Evolutionary conservation across 2,888 invertebrate genomes (phyloP).

Genomic region (Gerris lacustris): DNA sequence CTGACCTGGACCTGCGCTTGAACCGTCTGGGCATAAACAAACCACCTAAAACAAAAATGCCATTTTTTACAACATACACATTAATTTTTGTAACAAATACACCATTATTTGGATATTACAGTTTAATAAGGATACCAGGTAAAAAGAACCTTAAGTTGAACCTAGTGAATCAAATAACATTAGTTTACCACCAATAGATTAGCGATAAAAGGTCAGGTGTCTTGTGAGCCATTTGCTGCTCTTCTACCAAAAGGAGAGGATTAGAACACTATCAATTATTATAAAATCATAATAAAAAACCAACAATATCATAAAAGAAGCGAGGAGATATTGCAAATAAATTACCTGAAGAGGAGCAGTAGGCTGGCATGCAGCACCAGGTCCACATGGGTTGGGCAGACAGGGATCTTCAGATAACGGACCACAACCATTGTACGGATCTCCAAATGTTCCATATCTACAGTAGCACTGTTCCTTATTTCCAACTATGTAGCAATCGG

Average conservation of each 20-base stretch:
- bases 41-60: slow-evolving; percentile 41
- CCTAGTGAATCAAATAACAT: too few species aligned
- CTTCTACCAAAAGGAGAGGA: too few species aligned
- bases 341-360: slow-evolving; percentile 45
- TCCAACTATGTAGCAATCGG: slow-evolving; percentile 70
- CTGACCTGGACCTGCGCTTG: slow-evolving; percentile 59
- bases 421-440: slow-evolving; percentile 66
- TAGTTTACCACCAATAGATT: too few species aligned
- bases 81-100: too few species aligned
- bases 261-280: background rate
- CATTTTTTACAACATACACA: too few species aligned
- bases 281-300: too few species aligned
- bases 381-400: slow-evolving; percentile 67
- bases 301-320: too few species aligned
- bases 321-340: too few species aligned
- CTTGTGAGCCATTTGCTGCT: background rate
- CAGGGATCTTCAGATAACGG: slow-evolving; percentile 57
- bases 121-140: too few species aligned
- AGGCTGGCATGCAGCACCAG: slow-evolving; percentile 58
- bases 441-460: slow-evolving; percentile 58
- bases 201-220: too few species aligned
- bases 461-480: slow-evolving; percentile 78
- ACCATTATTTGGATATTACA: too few species aligned
- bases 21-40: slow-evolving; percentile 61
- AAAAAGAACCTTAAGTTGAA: too few species aligned